Evolutionary conservation across 2,113 vertebrate species (phyloP).

Genomic region (Helogale parvula): DNA sequence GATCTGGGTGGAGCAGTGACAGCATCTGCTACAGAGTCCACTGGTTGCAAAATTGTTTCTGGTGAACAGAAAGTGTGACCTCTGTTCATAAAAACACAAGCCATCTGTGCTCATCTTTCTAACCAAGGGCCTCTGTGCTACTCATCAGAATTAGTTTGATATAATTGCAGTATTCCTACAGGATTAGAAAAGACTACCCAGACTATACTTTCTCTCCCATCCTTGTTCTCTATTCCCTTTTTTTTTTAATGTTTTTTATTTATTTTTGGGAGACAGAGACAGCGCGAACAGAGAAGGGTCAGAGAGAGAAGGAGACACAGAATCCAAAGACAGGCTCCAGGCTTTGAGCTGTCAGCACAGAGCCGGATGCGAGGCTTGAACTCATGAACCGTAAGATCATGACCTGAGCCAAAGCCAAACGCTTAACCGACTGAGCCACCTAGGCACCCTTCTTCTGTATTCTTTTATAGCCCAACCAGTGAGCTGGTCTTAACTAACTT

Average conservation of each 20-base stretch:
- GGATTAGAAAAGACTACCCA: neutral
- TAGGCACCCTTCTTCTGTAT: neutral
- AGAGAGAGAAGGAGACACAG: no score
- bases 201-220: neutral
- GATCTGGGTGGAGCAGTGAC: fast-evolving
- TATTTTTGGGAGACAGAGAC: no score
- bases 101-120: neutral
- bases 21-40: neutral
- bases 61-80: neutral
- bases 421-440: no score
- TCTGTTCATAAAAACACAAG: neutral
- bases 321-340: no score
- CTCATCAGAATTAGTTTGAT: neutral
- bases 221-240: neutral
- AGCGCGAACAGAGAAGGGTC: no score
- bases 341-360: no score
- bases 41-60: neutral
- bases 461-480: neutral
- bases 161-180: neutral
- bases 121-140: neutral
- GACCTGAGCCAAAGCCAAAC: no score
- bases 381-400: no score
- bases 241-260: no score
- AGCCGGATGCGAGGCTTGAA: no score
- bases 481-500: neutral